These are phyloP conservation scores for Bugula neritina DNA, from an alignment of 2,888 invertebrate species.

Conservation along the genomic window DNA sequence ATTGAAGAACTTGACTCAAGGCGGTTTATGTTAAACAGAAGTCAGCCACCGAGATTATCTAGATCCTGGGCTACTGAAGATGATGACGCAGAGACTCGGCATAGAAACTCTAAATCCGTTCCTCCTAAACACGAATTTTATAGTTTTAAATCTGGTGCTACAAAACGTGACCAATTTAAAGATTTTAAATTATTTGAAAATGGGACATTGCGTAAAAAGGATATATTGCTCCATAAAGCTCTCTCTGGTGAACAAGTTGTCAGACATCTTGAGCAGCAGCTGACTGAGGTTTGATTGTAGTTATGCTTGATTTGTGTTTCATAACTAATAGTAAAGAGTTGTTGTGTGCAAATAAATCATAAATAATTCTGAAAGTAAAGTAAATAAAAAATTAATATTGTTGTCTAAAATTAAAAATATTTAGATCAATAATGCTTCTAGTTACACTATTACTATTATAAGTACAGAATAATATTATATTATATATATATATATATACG, in stretches of 20 bases:
- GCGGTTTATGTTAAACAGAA: constrained; percentile 15
- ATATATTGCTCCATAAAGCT: constrained; percentile 40
- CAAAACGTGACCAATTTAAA: constrained; percentile 46
- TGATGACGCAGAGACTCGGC: neutral
- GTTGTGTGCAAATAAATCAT: too few relatives aligned
- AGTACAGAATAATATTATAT: too few relatives aligned
- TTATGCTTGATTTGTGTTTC: neutral
- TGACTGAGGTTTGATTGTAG: constrained; percentile 32
- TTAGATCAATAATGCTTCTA: too few relatives aligned
- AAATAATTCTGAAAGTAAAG: too few relatives aligned
- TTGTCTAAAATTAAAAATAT: too few relatives aligned
- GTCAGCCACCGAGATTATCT: neutral
- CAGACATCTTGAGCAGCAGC: constrained; percentile 39
- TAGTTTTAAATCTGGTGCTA: constrained; percentile 35
- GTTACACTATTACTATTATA: too few relatives aligned
- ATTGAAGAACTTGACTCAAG: constrained; percentile 27
- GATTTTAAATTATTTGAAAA: constrained; percentile 42
- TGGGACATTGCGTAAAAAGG: constrained; percentile 40
- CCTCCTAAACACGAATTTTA: constrained; percentile 23
- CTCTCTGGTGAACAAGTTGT: constrained; percentile 43
- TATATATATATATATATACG: too few relatives aligned
- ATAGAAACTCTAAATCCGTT: neutral
- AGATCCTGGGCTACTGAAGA: constrained; percentile 24
- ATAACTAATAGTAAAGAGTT: too few relatives aligned
- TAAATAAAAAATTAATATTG: too few relatives aligned